Percentiles rank a stretch among this genome's conserved stretches.
phyloP scores from a whole-genome alignment of 1,140 invertebrate genomes.

The Hermetia illucens region DNA sequence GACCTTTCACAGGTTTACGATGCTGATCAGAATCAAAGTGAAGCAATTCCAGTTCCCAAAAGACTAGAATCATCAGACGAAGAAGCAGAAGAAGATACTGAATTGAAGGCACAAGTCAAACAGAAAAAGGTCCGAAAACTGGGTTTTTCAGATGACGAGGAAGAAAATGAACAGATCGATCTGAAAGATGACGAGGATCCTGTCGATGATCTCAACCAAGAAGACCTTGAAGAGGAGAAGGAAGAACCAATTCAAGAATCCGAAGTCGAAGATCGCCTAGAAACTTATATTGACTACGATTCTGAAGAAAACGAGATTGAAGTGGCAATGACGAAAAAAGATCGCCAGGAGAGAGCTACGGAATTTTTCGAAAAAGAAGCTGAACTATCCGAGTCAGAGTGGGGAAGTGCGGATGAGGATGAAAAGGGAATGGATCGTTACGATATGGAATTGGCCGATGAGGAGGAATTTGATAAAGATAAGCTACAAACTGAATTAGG shows the following conservation, averaged over 20 bases:
- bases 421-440: constrained; percentile 52
- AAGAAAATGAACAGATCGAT: constrained; percentile 21
- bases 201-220: constrained; percentile 13
- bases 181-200: constrained; percentile 22
- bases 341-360: constrained; percentile 33
- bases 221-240: constrained; percentile 20
- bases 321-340: constrained; percentile 32
- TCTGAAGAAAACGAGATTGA: constrained; percentile 54
- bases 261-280: constrained; percentile 23
- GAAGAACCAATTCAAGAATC: constrained; percentile 13
- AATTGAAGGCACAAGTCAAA: constrained; percentile 18
- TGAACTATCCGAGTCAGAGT: constrained; percentile 66
- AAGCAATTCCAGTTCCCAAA: constrained; percentile 11
- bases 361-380: constrained; percentile 74
- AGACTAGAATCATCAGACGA: constrained; percentile 31
- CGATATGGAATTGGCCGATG: constrained; percentile 55
- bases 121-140: constrained; percentile 20
- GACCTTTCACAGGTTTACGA: too few species aligned
- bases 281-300: constrained; percentile 45
- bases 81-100: constrained; percentile 11
- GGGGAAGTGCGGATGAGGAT: constrained; percentile 58
- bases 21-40: too few species aligned
- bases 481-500: constrained; percentile 44
- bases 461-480: constrained; percentile 51
- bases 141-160: constrained; percentile 27